phyloP scores from a whole-genome alignment of 2,113 vertebrate species.

The Variabilichromis moorii region DNA sequence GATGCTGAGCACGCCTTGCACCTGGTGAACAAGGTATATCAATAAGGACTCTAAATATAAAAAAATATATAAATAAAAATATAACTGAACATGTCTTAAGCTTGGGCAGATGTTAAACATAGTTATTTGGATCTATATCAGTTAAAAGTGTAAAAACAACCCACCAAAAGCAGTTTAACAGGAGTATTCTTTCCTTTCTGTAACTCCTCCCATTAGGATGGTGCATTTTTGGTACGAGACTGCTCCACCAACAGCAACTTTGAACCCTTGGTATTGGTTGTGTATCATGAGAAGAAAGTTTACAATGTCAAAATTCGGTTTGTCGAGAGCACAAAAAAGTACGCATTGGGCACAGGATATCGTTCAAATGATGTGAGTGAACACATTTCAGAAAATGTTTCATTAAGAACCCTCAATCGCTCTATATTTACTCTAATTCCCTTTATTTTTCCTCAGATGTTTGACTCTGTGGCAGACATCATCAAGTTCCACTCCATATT shows the following conservation, averaged over 20 bases:
- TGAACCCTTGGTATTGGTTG: slow-evolving; percentile 82
- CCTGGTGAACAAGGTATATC: slow-evolving; percentile 73
- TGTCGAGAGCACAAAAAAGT: slow-evolving; percentile 71
- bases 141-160: neutral
- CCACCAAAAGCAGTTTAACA: neutral
- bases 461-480: slow-evolving; percentile 82
- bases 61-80: neutral
- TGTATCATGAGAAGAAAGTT: slow-evolving; percentile 80
- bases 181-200: neutral
- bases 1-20: slow-evolving; percentile 78
- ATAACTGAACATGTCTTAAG: neutral
- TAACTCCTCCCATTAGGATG: slow-evolving; percentile 69
- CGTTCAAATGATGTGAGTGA: slow-evolving; percentile 78
- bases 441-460: slow-evolving; percentile 68
- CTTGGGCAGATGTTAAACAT: neutral
- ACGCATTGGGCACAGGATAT: slow-evolving; percentile 78
- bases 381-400: neutral
- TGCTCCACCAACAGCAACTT: slow-evolving; percentile 71
- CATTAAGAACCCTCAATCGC: neutral
- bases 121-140: neutral
- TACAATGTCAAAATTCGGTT: slow-evolving; percentile 91
- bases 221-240: slow-evolving; percentile 83
- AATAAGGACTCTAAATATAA: neutral
- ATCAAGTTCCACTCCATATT: slow-evolving; percentile 79
- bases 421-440: neutral